Conservation (phyloP, 2,888 invertebrate species). For the Autographa gamma region DNA sequence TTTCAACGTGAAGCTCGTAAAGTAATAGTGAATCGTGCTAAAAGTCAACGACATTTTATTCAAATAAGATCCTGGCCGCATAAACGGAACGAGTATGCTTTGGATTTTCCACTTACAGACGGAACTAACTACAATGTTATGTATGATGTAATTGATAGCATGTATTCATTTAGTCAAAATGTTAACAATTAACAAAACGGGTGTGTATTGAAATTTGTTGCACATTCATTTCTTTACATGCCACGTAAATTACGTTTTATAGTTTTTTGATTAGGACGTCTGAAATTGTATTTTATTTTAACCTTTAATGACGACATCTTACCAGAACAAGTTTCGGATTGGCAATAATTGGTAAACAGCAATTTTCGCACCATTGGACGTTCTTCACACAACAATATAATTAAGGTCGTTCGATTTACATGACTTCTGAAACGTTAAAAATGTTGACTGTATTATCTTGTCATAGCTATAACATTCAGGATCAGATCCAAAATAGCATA, state of each 20-base stretch:
- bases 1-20: constrained; percentile 24
- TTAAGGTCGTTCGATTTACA: constrained; percentile 70
- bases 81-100: constrained; percentile 57
- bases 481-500: too few relatives aligned
- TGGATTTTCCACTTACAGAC: constrained; percentile 74
- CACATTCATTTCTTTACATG: not conserved
- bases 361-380: constrained; percentile 71
- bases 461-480: not conserved
- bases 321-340: constrained; percentile 70
- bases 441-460: constrained; percentile 42
- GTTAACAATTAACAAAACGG: constrained; percentile 17
- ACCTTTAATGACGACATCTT: constrained; percentile 64
- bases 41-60: constrained; percentile 64
- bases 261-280: not conserved
- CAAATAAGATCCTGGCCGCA: constrained; percentile 62
- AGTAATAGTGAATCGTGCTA: constrained; percentile 38
- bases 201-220: not conserved
- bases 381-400: constrained; percentile 67
- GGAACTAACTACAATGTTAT: constrained; percentile 71
- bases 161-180: constrained; percentile 33
- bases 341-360: constrained; percentile 77
- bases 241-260: not conserved
- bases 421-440: constrained; percentile 58
- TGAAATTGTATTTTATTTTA: constrained; percentile 38
- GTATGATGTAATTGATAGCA: constrained; percentile 65